A percentile compares a stretch with the other conserved stretches of the same genome.
Evolutionary conservation across 2,113 vertebrate species (phyloP).

Genomic region (Trinectes maculatus): DNA sequence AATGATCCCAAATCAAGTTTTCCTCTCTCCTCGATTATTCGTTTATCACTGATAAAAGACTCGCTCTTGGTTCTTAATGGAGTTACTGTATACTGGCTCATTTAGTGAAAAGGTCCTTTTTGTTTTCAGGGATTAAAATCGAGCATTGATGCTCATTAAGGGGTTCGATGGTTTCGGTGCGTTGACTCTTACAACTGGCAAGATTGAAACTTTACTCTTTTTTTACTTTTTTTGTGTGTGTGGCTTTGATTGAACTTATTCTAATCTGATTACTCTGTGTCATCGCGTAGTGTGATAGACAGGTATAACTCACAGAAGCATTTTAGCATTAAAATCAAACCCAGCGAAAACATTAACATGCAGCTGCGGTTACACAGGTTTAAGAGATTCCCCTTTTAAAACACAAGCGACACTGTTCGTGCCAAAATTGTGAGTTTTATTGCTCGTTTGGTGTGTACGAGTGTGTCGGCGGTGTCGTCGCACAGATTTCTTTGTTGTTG

Average conservation of each 20-base stretch:
- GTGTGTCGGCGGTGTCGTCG: background rate
- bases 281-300: background rate
- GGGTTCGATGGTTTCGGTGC: constrained; percentile 6
- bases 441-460: background rate
- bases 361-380: background rate
- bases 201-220: constrained; percentile 16
- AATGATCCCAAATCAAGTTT: constrained; percentile 20
- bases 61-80: constrained; percentile 28
- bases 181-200: constrained; percentile 12
- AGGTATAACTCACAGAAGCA: background rate
- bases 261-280: background rate
- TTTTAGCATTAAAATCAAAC: background rate
- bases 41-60: constrained; percentile 50
- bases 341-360: background rate
- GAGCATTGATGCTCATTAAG: constrained; percentile 40
- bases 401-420: background rate
- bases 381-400: constrained; percentile 4
- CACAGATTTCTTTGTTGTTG: no score
- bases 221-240: constrained; percentile 3
- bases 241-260: constrained; percentile 14
- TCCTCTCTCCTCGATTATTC: constrained; percentile 15
- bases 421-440: background rate
- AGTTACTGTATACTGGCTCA: constrained; percentile 18
- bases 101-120: constrained; percentile 11
- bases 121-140: constrained; percentile 14